A percentile compares a stretch with the other conserved stretches of the same genome.
Evolutionary conservation across 2,113 vertebrate species (phyloP).

Genomic region (Turdus rufiventris): DNA sequence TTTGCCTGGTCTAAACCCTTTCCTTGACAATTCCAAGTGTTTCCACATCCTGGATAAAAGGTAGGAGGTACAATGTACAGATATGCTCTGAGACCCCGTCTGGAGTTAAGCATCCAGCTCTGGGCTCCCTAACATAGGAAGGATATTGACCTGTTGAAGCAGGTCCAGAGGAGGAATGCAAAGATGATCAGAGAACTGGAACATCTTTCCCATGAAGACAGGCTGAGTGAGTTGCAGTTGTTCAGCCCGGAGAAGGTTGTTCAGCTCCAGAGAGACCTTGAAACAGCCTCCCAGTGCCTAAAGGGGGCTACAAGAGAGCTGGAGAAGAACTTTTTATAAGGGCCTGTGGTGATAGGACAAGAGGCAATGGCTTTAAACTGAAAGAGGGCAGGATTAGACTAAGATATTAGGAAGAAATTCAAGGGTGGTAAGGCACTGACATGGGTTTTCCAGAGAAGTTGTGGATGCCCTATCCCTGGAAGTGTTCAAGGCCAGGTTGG

Average conservation of each 20-base stretch:
- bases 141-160: not conserved
- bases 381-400: not conserved
- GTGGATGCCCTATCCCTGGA: not conserved
- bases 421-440: too few relatives aligned
- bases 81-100: not conserved
- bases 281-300: not conserved
- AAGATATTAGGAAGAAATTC: too few relatives aligned
- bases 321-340: not conserved
- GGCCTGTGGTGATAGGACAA: not conserved
- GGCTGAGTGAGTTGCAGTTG: not conserved
- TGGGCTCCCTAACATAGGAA: accelerated
- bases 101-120: not conserved
- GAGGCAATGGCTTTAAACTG: not conserved
- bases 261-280: not conserved
- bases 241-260: not conserved
- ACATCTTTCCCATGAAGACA: not conserved
- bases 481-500: not conserved
- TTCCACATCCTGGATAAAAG: not conserved
- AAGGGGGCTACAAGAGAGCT: not conserved
- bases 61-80: not conserved
- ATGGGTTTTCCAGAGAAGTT: too few relatives aligned
- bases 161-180: not conserved
- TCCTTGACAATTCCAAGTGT: not conserved
- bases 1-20: not conserved
- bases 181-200: not conserved